Evolutionary conservation across 2,113 vertebrate species (phyloP).

Genomic region (Rattus norvegicus): DNA sequence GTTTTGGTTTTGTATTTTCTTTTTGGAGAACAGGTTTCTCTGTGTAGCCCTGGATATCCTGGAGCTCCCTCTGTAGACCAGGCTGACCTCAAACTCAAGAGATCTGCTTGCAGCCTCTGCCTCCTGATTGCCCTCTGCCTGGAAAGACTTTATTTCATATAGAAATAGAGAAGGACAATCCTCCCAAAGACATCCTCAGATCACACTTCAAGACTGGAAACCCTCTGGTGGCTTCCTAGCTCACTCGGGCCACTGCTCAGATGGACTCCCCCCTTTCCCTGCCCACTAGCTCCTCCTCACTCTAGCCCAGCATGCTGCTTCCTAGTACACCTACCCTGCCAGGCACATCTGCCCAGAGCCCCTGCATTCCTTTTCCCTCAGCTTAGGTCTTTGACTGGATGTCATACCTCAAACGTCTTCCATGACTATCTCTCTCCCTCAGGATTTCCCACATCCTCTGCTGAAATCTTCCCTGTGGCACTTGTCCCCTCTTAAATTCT

Average conservation of each 20-base stretch:
- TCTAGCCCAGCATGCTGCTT: not conserved
- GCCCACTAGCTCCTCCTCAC: not conserved
- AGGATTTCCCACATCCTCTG: not conserved
- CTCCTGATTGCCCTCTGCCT: not conserved
- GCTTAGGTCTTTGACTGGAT: not conserved
- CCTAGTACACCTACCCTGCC: not conserved
- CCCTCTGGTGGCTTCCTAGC: not conserved
- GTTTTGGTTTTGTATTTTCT: not conserved
- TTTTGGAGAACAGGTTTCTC: not conserved
- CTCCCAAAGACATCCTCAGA: slow-evolving; percentile 21
- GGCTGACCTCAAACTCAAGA: not conserved
- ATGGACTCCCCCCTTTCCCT: not conserved
- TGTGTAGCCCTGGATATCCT: not conserved
- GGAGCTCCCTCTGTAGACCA: not conserved
- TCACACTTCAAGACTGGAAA: not conserved
- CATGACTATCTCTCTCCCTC: not conserved
- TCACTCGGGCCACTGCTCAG: not conserved
- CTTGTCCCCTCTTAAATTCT: not conserved
- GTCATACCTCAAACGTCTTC: slow-evolving; percentile 29
- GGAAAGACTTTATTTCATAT: not conserved
- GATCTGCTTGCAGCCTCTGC: not conserved
- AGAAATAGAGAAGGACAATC: not conserved
- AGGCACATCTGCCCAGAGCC: not conserved
- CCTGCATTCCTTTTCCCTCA: not conserved
- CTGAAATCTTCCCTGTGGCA: not conserved